phyloP scores from a whole-genome alignment of 2,113 vertebrate genomes.

The Nycticryphes semicollaris region DNA sequence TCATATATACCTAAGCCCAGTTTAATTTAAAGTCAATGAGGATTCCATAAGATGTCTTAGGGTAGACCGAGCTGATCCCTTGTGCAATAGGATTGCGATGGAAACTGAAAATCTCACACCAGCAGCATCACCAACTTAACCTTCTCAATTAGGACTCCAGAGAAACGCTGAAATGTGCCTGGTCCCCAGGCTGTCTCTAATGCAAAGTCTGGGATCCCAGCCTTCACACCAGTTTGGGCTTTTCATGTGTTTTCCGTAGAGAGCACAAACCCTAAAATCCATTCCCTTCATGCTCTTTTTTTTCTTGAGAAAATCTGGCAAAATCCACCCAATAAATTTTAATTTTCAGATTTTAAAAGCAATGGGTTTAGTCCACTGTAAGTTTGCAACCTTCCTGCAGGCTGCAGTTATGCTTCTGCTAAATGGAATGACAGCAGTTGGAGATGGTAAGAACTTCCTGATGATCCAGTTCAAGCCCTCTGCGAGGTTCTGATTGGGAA shows the following conservation, averaged over 20 bases:
- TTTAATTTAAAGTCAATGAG: neutral
- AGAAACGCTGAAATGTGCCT: neutral
- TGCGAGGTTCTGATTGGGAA: neutral
- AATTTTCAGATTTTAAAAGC: neutral
- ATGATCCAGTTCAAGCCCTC: neutral
- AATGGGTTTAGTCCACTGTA: accelerated
- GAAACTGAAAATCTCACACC: neutral
- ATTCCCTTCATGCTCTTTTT: neutral
- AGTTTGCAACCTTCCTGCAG: neutral
- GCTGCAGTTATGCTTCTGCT: neutral
- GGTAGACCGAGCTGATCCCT: neutral
- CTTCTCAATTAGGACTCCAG: neutral
- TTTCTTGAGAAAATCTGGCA: neutral
- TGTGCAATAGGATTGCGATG: accelerated
- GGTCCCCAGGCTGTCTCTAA: too few species aligned
- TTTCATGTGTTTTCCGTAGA: neutral
- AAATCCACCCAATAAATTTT: neutral
- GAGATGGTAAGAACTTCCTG: neutral
- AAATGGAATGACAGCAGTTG: neutral
- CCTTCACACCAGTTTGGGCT: neutral
- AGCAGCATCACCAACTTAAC: neutral
- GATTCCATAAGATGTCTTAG: neutral
- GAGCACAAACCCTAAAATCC: neutral
- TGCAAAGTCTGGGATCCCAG: neutral
- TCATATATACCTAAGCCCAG: neutral